phyloP scores from a whole-genome alignment of 2,888 invertebrate genomes.

The Portevinia maculata region DNA sequence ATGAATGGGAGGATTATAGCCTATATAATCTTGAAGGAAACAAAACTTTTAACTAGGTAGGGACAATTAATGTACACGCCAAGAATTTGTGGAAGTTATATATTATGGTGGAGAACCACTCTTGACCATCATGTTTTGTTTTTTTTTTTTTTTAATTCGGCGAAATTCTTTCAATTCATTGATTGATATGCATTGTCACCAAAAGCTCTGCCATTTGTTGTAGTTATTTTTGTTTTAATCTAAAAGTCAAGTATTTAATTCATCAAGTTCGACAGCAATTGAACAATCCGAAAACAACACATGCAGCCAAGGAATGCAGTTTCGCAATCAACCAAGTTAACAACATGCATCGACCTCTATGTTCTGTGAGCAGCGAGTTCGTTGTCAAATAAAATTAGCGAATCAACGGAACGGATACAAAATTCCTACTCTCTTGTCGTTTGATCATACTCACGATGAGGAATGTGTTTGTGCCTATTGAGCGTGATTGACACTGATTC shows the following conservation, averaged over 20 bases:
- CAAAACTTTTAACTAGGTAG: too few species aligned
- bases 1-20: too few species aligned
- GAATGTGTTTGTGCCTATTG: constrained; percentile 28
- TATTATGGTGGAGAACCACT: too few species aligned
- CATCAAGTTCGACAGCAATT: constrained; percentile 10
- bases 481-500: constrained; percentile 69
- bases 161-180: too few species aligned
- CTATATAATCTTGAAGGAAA: too few species aligned
- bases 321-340: constrained; percentile 63
- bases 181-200: too few species aligned
- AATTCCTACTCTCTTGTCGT: constrained; percentile 59
- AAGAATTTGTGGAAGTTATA: too few species aligned
- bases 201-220: background rate
- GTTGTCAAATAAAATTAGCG: constrained; percentile 68
- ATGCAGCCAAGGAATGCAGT: constrained; percentile 49
- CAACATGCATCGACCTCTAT: constrained; percentile 66
- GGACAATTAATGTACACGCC: too few species aligned
- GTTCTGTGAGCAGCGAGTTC: constrained; percentile 65
- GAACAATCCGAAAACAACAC: constrained; percentile 25
- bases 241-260: constrained; percentile 4
- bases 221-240: background rate
- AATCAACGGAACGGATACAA: constrained; percentile 59
- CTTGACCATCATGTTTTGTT: too few species aligned
- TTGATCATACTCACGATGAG: constrained; percentile 39
- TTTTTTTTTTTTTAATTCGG: too few species aligned